Percentiles rank a stretch among this genome's conserved stretches.
These are phyloP conservation scores for Peromyscus nudipes DNA, from an alignment of 2,797 vertebrate species.

Conservation along the genomic window DNA sequence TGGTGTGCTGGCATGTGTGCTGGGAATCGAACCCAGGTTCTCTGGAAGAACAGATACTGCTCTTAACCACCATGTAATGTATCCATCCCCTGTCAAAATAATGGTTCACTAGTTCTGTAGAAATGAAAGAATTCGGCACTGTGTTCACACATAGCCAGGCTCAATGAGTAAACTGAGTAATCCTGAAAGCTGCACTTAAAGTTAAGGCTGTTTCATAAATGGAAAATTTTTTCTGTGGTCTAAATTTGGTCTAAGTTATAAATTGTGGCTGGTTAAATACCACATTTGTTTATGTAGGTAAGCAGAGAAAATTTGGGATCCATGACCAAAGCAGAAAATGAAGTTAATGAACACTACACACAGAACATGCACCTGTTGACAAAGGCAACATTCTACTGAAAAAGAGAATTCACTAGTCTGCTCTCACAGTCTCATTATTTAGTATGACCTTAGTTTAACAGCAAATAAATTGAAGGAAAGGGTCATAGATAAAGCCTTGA, in stretches of 20 bases:
- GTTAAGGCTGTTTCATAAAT: neutral
- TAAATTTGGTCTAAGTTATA: neutral
- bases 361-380: neutral
- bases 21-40: too few relatives aligned
- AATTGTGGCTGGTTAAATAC: neutral
- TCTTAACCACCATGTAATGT: too few relatives aligned
- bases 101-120: too few relatives aligned
- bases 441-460: neutral
- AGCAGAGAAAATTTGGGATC: neutral
- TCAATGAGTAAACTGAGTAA: neutral
- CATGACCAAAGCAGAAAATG: neutral
- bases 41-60: too few relatives aligned
- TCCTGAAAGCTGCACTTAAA: neutral
- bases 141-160: neutral
- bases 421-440: neutral
- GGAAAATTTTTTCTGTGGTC: neutral
- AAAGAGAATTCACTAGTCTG: neutral
- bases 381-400: neutral
- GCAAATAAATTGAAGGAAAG: neutral
- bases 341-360: neutral
- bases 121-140: neutral
- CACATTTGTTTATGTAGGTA: neutral
- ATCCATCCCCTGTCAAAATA: too few relatives aligned
- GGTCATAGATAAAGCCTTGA: neutral
- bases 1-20: too few relatives aligned